Evolutionary conservation across 2,888 invertebrate species (phyloP).

Genomic region (Cerastis rubricosa): DNA sequence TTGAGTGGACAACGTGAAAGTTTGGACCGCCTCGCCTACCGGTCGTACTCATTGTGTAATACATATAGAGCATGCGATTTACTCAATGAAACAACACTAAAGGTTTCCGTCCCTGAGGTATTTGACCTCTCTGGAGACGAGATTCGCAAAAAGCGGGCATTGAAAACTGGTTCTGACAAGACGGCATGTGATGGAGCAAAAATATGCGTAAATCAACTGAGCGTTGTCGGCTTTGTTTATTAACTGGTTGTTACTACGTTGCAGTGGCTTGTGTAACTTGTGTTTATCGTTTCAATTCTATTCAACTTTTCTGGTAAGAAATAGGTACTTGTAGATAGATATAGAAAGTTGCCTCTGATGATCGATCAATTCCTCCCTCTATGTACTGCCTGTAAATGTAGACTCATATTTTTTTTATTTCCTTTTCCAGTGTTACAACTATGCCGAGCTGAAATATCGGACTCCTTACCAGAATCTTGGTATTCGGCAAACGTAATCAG

Average conservation of each 20-base stretch:
- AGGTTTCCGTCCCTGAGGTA: slow-evolving; percentile 71
- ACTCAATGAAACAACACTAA: slow-evolving; percentile 71
- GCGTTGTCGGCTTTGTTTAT: slow-evolving; percentile 42
- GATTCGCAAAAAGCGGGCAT: slow-evolving; percentile 80
- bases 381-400: neutral
- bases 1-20: slow-evolving; percentile 63
- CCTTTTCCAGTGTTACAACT: slow-evolving; percentile 86
- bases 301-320: neutral
- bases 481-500: slow-evolving; percentile 86
- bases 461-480: slow-evolving; percentile 80
- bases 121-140: slow-evolving; percentile 75
- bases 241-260: slow-evolving; percentile 26
- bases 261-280: slow-evolving; percentile 14
- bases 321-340: neutral
- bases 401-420: slow-evolving; percentile 13
- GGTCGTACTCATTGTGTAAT: slow-evolving; percentile 67
- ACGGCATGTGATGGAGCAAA: slow-evolving; percentile 69
- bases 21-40: slow-evolving; percentile 50
- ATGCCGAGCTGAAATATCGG: slow-evolving; percentile 83
- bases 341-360: neutral
- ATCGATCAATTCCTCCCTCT: neutral
- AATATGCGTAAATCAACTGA: slow-evolving; percentile 56
- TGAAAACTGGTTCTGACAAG: slow-evolving; percentile 77
- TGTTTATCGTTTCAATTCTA: slow-evolving; percentile 50
- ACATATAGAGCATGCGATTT: slow-evolving; percentile 72